phyloP scores from a whole-genome alignment of 92 coral and sea anemone genomes.

The Galaxea fascicularis region DNA sequence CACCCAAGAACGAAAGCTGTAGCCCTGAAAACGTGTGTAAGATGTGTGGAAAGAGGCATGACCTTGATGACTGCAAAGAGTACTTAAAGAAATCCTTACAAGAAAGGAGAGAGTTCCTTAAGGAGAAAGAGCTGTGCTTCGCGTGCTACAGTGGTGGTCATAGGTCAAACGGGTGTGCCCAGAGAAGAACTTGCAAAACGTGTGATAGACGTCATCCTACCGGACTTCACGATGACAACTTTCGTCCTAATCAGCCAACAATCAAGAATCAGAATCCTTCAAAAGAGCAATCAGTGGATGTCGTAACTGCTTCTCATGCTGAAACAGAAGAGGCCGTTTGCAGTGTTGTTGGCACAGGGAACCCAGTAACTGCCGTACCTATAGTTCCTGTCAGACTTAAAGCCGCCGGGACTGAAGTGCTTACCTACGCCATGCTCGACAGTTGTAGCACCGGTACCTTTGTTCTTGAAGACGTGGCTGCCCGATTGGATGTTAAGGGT shows the following conservation, averaged over 20 bases:
- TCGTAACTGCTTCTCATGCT: too few species aligned
- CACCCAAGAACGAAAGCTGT: background rate
- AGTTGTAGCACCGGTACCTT: constrained; percentile 60
- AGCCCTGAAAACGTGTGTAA: background rate
- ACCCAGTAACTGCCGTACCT: constrained; percentile 35
- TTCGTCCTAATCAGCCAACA: background rate
- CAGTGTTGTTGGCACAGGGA: constrained; percentile 15
- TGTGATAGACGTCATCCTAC: constrained; percentile 17
- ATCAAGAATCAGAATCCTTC: background rate
- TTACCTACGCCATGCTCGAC: constrained; percentile 66
- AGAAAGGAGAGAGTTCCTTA: constrained; percentile 4
- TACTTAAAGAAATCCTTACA: background rate
- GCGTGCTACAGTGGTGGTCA: background rate
- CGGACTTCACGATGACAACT: constrained; percentile 56
- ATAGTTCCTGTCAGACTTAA: constrained; percentile 51
- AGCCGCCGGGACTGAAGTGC: constrained; percentile 26
- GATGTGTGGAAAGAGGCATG: background rate
- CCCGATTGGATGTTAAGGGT: background rate
- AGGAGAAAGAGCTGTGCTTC: background rate
- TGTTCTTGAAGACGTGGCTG: constrained; percentile 35
- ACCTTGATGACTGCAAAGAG: background rate
- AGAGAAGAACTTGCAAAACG: too few species aligned
- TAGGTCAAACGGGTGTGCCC: too few species aligned
- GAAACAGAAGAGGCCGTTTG: constrained; percentile 8
- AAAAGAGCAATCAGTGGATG: background rate